Percentiles rank a stretch among this genome's conserved stretches.
phyloP scores from a whole-genome alignment of 2,888 invertebrate genomes.

The Tachina fera region DNA sequence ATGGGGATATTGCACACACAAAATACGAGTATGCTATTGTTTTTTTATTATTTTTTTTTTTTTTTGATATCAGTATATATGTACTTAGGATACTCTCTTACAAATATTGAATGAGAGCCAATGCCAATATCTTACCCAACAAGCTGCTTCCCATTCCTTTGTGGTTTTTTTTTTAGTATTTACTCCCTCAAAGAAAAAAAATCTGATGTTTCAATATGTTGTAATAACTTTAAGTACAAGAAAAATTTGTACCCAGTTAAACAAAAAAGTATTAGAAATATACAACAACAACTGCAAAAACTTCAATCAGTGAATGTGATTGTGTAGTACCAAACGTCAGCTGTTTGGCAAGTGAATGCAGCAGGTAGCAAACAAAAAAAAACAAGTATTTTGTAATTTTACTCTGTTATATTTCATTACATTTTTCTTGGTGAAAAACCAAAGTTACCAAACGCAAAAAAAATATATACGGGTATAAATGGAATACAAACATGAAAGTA shows the following conservation, averaged over 20 bases:
- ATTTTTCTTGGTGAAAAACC: not conserved
- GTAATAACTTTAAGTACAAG: constrained; percentile 30
- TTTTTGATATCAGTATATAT: constrained; percentile 5
- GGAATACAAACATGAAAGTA: not conserved
- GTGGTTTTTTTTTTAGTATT: not conserved
- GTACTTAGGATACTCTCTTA: not conserved
- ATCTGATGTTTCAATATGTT: constrained; percentile 46
- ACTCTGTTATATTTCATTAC: constrained; percentile 38
- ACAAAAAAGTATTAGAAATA: not conserved
- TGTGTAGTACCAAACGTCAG: not conserved
- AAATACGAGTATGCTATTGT: constrained; percentile 1
- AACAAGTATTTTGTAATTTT: constrained; percentile 21
- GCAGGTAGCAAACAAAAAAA: constrained; percentile 46
- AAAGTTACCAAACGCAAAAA: constrained; percentile 17
- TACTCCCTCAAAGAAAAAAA: not conserved
- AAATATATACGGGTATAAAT: not conserved
- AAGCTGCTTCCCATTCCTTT: too few species aligned
- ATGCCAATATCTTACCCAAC: constrained; percentile 45
- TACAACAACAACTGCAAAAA: constrained; percentile 1
- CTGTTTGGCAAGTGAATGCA: constrained; percentile 34
- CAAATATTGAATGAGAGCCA: constrained; percentile 54
- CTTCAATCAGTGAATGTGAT: not conserved
- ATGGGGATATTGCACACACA: constrained; percentile 22
- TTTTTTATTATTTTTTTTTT: not conserved
- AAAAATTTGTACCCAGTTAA: constrained; percentile 22